Evolutionary conservation across 1,140 invertebrate genomes (phyloP).

Genomic region (Brachionus plicatilis): DNA sequence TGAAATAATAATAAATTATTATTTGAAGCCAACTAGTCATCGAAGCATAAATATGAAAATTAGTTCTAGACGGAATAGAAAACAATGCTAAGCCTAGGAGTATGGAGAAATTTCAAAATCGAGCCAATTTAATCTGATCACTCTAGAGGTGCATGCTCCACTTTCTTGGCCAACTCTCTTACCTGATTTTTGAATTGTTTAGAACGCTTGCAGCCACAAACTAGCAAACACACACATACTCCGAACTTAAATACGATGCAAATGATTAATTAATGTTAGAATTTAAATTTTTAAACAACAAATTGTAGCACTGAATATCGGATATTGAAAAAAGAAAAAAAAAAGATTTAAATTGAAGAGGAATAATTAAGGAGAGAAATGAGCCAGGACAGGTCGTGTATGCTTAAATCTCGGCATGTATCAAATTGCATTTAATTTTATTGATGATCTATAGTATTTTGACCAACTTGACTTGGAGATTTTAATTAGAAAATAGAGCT

Average conservation of each 20-base stretch:
- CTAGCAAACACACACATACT: neutral
- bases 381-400: constrained; percentile 11
- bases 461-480: constrained; percentile 14
- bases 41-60: constrained; percentile 26
- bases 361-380: constrained; percentile 22
- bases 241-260: neutral
- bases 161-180: neutral
- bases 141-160: neutral
- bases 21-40: constrained; percentile 21
- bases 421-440: constrained; percentile 26
- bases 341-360: neutral
- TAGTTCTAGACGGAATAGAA: neutral
- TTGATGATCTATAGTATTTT: constrained; percentile 29
- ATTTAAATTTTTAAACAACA: constrained; percentile 4
- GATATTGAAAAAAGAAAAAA: constrained; percentile 10
- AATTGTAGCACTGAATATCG: constrained; percentile 6
- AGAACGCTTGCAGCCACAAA: neutral
- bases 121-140: neutral
- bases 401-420: neutral
- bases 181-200: neutral
- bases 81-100: neutral
- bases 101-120: neutral
- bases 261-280: constrained; percentile 21
- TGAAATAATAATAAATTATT: constrained; percentile 34
- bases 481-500: constrained; percentile 4